Evolutionary conservation across 2,113 vertebrate genomes (phyloP).

Genomic region (Grus americana): DNA sequence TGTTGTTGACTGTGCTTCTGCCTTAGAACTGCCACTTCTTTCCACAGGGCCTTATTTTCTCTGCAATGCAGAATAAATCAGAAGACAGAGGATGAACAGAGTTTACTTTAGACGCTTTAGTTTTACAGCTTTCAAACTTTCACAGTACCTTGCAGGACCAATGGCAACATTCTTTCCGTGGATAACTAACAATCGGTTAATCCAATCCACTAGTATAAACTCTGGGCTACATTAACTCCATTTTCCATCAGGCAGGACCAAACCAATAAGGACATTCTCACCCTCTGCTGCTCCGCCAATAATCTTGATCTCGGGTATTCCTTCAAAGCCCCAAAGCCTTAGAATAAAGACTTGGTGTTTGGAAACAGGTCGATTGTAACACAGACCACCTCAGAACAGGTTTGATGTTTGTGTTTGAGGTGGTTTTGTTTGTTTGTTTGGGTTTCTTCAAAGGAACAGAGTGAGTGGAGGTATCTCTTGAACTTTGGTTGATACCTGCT

Average conservation of each 20-base stretch:
- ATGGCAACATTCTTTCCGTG: neutral
- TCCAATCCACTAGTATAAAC: neutral
- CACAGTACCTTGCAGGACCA: constrained; percentile 41
- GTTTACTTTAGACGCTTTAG: constrained; percentile 43
- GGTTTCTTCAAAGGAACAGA: neutral
- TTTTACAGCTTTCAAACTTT: constrained; percentile 47
- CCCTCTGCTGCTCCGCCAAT: neutral
- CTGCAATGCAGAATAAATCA: constrained; percentile 68
- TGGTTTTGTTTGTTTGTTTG: neutral
- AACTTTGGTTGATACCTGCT: neutral
- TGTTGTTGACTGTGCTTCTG: constrained; percentile 75
- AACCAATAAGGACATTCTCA: neutral
- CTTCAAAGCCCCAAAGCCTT: neutral
- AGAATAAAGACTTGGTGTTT: neutral
- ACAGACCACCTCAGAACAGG: neutral
- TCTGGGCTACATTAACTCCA: neutral
- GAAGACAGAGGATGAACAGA: constrained; percentile 56
- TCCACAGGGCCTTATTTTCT: constrained; percentile 70
- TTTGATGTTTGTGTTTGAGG: neutral
- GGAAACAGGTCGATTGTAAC: neutral
- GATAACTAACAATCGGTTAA: neutral
- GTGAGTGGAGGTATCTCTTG: neutral
- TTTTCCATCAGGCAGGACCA: neutral
- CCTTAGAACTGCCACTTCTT: constrained; percentile 70
- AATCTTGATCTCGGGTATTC: neutral